phyloP scores from a whole-genome alignment of 2,113 vertebrate species.

The Takifugu flavidus region DNA sequence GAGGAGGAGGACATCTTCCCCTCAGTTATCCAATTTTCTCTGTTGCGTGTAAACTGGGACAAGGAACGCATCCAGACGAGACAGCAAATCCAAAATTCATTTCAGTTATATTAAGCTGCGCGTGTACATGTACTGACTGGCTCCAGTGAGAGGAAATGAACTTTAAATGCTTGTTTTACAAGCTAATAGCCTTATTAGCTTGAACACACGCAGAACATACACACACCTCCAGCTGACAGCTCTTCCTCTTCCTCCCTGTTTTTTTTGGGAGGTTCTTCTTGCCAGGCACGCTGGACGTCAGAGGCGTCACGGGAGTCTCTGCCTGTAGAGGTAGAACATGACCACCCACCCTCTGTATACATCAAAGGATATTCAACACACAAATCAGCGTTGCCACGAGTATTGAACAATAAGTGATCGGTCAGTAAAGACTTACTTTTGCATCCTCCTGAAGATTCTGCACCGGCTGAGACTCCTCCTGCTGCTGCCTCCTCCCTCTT shows the following conservation, averaged over 20 bases:
- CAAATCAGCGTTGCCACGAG: background rate
- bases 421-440: background rate
- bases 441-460: background rate
- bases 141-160: too few species aligned
- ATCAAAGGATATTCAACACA: background rate
- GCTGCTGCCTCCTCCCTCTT: background rate
- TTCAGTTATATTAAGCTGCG: too few species aligned
- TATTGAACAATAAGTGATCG: too few species aligned
- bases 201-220: slow-evolving; percentile 2
- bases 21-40: too few species aligned
- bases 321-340: slow-evolving; percentile 18
- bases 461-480: slow-evolving; percentile 10
- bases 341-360: slow-evolving; percentile 34
- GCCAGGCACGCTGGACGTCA: slow-evolving; percentile 72
- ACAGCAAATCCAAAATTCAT: too few species aligned
- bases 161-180: too few species aligned
- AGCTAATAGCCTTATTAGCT: too few species aligned
- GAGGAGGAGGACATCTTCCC: too few species aligned
- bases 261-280: slow-evolving; percentile 77
- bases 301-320: slow-evolving; percentile 77
- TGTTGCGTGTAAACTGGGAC: too few species aligned
- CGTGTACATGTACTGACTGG: too few species aligned
- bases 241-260: slow-evolving; percentile 82
- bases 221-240: slow-evolving; percentile 77
- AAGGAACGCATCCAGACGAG: too few species aligned